Percentiles rank a stretch among this genome's conserved stretches.
Conservation (phyloP, 1,140 invertebrate species). For the Cydia fagiglandana region DNA sequence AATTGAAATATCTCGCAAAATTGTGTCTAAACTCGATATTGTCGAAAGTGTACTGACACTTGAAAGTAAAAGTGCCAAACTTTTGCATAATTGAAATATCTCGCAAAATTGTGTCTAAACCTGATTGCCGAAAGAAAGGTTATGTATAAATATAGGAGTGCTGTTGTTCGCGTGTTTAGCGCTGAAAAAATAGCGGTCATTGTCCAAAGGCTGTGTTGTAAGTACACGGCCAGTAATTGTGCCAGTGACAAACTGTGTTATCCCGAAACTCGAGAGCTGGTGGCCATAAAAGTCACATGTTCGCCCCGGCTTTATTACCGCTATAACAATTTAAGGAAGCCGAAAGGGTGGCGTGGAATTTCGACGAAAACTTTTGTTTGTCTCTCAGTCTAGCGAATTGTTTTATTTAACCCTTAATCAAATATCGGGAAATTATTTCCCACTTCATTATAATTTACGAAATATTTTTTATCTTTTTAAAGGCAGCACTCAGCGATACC, state of each 20-base stretch:
- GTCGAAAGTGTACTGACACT: too few species aligned
- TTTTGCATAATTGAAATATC: background rate
- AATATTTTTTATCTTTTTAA: too few species aligned
- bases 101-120: too few species aligned
- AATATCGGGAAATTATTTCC: too few species aligned
- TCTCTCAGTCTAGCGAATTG: slow-evolving; percentile 62
- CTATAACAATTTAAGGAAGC: slow-evolving; percentile 76
- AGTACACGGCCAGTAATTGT: slow-evolving; percentile 34
- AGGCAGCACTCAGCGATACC: too few species aligned
- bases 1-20: background rate
- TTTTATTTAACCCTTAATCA: too few species aligned
- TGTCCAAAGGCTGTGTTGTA: slow-evolving; percentile 38
- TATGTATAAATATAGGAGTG: background rate
- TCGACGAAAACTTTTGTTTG: slow-evolving; percentile 70
- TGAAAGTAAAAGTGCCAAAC: too few species aligned
- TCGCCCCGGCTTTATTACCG: slow-evolving; percentile 65
- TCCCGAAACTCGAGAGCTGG: slow-evolving; percentile 50
- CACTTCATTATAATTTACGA: too few species aligned
- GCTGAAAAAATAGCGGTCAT: slow-evolving; percentile 49
- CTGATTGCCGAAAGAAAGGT: too few species aligned
- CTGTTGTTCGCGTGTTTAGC: slow-evolving; percentile 1
- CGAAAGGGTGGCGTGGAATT: slow-evolving; percentile 68
- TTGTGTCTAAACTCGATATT: too few species aligned
- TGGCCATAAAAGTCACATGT: slow-evolving; percentile 72
- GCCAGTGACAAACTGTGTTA: slow-evolving; percentile 39